Base-by-base conservation (phyloP, 2,888 invertebrate genomes). In the Teinopalpus imperialis region DNA sequence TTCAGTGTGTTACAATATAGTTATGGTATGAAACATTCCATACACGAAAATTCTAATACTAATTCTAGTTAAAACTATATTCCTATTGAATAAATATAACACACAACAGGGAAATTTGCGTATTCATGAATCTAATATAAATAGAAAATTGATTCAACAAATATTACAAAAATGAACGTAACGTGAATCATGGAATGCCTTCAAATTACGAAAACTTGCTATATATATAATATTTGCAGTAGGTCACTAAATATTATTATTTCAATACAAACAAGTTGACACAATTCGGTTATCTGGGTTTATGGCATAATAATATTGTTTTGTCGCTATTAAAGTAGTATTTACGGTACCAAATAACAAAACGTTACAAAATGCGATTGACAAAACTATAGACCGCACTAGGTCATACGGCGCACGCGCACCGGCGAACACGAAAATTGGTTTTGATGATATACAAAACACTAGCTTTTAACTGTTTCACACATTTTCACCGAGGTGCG, bases 1-100 rank as follows among this genome's bases (percentile, higher is more conserved):
- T 56, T 66, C 59, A 64, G n/a, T n/a, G 56, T 54, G 62, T 71
- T 66, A 69, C 66, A 68, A 62, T 63, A 64, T 65, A 70, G 52
- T 56, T 47, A 30, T n/a, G n/a, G 57, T 71, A 73, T 67, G 71
- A 69, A 67, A 54, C 54, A 60, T 43, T 63, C 69, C 74, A 72
- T 69, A 72, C 51, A 12, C 20, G 24, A 29, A 34, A 46, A 40
- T 18, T 32, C 40, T 45, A 45, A 26, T 29, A 16, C 26, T 32
- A 32, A 29, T 20, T 13, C 35, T 37, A 44, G n/a, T 35, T 21
- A 20, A 1, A 27, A 35, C 12, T 7, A 12, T 26, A 20, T 32
- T 31, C 23, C 16, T 39, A 21, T 10, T 27, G 27, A 7, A 37
- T 10, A n/a, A 34, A 18, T 34, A 3, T 8, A 16, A 21, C 9